phyloP scores from a whole-genome alignment of 2,888 invertebrate genomes.

The Spialia ferax region DNA sequence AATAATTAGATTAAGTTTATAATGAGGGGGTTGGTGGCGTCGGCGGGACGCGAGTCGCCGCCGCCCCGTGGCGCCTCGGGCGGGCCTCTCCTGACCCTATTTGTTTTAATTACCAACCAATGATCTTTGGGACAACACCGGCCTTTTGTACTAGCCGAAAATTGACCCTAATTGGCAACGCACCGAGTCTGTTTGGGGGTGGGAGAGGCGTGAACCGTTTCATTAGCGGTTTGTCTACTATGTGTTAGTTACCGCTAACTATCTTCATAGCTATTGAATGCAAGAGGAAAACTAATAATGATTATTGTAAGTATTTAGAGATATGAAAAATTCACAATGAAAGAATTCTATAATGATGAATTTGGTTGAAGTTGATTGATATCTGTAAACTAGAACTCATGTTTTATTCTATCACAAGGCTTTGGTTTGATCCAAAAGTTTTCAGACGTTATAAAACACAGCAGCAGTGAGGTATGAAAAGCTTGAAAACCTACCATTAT shows the following conservation, averaged over 20 bases:
- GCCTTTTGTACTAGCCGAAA: slow-evolving; percentile 78
- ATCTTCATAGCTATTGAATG: background rate
- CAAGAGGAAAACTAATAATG: background rate
- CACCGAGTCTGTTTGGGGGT: slow-evolving; percentile 14
- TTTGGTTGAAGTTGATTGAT: too few species aligned
- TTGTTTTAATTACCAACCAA: slow-evolving; percentile 85
- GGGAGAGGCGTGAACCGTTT: slow-evolving; percentile 32
- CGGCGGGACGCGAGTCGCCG: slow-evolving; percentile 70
- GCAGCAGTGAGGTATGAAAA: too few species aligned
- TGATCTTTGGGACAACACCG: slow-evolving; percentile 79
- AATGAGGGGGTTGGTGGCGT: slow-evolving; percentile 82
- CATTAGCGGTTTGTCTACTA: slow-evolving; percentile 30
- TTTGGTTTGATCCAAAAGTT: too few species aligned
- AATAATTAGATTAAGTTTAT: slow-evolving; percentile 86
- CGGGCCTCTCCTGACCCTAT: slow-evolving; percentile 82
- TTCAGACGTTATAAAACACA: too few species aligned
- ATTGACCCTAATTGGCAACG: slow-evolving; percentile 74
- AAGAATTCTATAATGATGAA: too few species aligned
- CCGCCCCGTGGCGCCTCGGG: slow-evolving; percentile 83
- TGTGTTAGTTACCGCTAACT: background rate
- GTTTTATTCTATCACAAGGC: too few species aligned
- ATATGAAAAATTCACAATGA: too few species aligned
- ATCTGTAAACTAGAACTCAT: too few species aligned
- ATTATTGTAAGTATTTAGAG: too few species aligned
- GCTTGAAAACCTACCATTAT: too few species aligned